phyloP scores from a whole-genome alignment of 2,888 invertebrate species.

The Pseudoips prasinana region DNA sequence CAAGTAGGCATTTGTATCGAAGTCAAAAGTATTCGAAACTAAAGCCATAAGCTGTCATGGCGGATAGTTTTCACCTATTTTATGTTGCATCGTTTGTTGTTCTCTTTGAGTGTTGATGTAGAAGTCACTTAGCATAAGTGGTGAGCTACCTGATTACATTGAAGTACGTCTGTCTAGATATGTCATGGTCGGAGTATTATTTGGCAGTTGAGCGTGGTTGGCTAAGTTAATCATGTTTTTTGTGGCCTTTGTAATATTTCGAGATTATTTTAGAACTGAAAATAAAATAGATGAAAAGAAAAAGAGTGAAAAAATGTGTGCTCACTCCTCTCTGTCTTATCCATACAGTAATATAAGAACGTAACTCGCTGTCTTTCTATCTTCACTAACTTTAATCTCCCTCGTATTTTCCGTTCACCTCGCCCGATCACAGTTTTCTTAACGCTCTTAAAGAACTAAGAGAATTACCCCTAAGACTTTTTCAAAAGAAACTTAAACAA shows the following conservation, averaged over 20 bases:
- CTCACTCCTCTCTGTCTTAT: too few species aligned
- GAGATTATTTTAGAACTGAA: not conserved
- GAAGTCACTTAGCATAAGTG: conserved; percentile 73
- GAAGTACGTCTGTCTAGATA: conserved; percentile 11
- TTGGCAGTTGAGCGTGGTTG: not conserved
- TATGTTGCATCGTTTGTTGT: conserved; percentile 25
- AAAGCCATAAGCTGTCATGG: conserved; percentile 29
- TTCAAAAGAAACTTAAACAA: too few species aligned
- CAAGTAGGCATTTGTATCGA: conserved; percentile 21
- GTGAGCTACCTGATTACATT: conserved; percentile 56
- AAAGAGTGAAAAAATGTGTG: not conserved
- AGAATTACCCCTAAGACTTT: too few species aligned
- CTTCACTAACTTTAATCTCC: too few species aligned
- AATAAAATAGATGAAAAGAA: not conserved
- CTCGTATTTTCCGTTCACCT: too few species aligned
- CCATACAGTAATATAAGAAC: not conserved
- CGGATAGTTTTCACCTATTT: conserved; percentile 30
- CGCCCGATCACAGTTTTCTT: too few species aligned
- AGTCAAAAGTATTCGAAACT: conserved; percentile 28
- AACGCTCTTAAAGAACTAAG: too few species aligned
- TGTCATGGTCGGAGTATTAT: conserved; percentile 1
- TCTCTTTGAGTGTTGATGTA: conserved; percentile 32
- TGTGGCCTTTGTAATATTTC: too few species aligned
- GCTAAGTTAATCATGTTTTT: too few species aligned
- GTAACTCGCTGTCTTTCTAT: too few species aligned